These are phyloP conservation scores for Habroteleia sp. DNA, from an alignment of 2,888 invertebrate species.

Conservation along the genomic window DNA sequence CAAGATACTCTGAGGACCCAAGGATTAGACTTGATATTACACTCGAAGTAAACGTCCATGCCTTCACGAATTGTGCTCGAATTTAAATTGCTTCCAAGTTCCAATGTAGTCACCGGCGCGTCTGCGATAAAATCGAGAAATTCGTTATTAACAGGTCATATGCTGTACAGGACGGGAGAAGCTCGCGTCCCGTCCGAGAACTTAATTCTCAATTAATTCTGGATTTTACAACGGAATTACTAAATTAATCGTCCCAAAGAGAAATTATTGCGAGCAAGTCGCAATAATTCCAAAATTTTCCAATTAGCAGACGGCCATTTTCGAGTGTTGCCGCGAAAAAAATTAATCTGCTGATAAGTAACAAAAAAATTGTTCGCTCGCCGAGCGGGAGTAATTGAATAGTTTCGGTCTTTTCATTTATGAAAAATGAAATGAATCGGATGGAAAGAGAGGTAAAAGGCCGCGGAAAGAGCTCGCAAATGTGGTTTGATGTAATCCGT, in stretches of 20 bases:
- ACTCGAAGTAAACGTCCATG: constrained; percentile 95
- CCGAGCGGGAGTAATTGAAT: constrained; percentile 22
- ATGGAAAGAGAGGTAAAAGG: too few species aligned
- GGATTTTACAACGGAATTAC: constrained; percentile 36
- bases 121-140: constrained; percentile 83
- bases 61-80: constrained; percentile 91
- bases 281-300: too few species aligned
- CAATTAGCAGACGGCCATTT: constrained; percentile 11
- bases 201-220: constrained; percentile 37
- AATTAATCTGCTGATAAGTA: constrained; percentile 3
- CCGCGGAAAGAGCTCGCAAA: too few species aligned
- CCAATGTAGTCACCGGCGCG: constrained; percentile 90
- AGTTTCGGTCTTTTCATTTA: constrained; percentile 21
- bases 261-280: constrained; percentile 26
- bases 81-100: constrained; percentile 91
- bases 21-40: constrained; percentile 94
- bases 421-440: constrained; percentile 20
- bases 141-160: constrained; percentile 55
- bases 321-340: neutral
- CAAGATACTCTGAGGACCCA: constrained; percentile 90
- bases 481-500: constrained; percentile 23
- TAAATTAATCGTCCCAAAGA: constrained; percentile 26
- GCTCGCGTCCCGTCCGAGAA: neutral
- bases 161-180: constrained; percentile 13
- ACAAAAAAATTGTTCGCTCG: too few species aligned